phyloP scores from a whole-genome alignment of 2,113 vertebrate genomes.

The Chrysochloris asiatica region DNA sequence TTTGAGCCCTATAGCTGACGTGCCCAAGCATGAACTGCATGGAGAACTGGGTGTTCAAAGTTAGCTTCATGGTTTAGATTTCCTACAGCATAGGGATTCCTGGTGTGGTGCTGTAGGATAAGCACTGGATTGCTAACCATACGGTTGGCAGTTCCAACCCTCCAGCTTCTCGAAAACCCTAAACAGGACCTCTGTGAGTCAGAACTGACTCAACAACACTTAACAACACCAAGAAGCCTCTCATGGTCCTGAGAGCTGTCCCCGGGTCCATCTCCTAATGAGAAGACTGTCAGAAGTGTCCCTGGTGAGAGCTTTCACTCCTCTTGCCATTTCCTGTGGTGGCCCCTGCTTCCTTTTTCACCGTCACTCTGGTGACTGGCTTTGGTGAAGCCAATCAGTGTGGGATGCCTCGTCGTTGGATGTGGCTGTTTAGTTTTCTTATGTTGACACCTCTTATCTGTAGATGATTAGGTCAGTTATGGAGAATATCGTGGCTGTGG shows the following conservation, averaged over 20 bases:
- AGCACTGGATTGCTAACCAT: too few relatives aligned
- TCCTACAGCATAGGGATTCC: neutral
- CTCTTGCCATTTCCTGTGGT: neutral
- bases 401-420: neutral
- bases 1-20: neutral
- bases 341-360: neutral
- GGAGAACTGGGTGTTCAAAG: neutral
- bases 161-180: too few relatives aligned
- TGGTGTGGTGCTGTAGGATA: too few relatives aligned
- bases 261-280: neutral
- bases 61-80: neutral
- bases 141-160: too few relatives aligned
- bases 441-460: neutral
- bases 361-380: neutral
- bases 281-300: neutral
- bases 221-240: too few relatives aligned
- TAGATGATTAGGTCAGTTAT: neutral
- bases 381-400: neutral
- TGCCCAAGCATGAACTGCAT: neutral
- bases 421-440: slow-evolving; percentile 27
- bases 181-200: too few relatives aligned
- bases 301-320: neutral
- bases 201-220: too few relatives aligned
- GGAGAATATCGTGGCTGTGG: neutral
- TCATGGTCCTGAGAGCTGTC: neutral